Conservation (phyloP, 2,113 vertebrate species). For the Parotia lawesii region DNA sequence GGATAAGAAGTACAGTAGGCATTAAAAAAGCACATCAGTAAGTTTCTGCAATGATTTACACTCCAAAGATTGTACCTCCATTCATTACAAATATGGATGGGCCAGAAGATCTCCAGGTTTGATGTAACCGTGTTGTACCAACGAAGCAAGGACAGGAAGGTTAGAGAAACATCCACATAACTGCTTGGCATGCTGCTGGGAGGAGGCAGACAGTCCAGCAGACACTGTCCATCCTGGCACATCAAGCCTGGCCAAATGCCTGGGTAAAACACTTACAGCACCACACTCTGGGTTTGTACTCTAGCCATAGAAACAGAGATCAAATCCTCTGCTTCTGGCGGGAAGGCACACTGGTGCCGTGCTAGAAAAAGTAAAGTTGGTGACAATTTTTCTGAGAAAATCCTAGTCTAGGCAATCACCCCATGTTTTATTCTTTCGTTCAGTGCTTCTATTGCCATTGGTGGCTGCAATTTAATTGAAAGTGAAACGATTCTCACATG, state of each 20-base stretch:
- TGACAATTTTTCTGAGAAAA: not conserved
- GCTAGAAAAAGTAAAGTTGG: not conserved
- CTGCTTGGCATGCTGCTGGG: not conserved
- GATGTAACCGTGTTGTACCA: not conserved
- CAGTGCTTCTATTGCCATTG: not conserved
- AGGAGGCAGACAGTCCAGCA: not conserved
- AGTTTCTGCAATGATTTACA: not conserved
- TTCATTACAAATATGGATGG: not conserved
- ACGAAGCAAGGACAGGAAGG: not conserved
- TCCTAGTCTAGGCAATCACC: not conserved
- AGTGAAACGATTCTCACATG: not conserved
- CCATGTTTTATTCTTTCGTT: not conserved
- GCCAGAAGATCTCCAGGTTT: not conserved
- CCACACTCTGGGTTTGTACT: not conserved
- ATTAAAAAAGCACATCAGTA: not conserved
- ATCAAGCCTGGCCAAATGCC: not conserved
- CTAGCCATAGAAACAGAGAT: not conserved
- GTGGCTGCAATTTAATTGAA: not conserved
- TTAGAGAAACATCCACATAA: not conserved
- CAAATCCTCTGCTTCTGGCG: not conserved
- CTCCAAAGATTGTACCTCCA: not conserved
- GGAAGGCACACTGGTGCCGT: not conserved
- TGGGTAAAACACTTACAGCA: not conserved
- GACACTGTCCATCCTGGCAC: not conserved
- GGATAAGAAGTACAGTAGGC: not conserved